Conservation (phyloP, 1,140 invertebrate genomes). For the Steinernema khuongi region DNA sequence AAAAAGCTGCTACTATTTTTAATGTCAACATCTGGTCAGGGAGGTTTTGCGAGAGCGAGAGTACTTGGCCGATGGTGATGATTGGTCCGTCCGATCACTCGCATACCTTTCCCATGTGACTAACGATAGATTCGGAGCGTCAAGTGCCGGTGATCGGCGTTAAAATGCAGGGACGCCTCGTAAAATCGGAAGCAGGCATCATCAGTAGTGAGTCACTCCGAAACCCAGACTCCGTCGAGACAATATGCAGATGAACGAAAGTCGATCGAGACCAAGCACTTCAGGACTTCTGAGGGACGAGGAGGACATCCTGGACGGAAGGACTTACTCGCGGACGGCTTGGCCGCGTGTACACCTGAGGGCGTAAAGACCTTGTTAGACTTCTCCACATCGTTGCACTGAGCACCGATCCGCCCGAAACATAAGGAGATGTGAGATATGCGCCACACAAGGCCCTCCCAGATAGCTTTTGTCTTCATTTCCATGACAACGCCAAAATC, state of each 20-base stretch:
- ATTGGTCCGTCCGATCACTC: neutral
- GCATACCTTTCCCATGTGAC: neutral
- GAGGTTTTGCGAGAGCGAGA: too few relatives aligned
- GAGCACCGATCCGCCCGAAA: slow-evolving; percentile 1
- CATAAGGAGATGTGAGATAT: neutral
- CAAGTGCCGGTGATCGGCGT: neutral
- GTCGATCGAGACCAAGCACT: too few relatives aligned
- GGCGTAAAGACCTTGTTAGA: neutral
- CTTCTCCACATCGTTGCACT: neutral
- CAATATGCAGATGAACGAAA: too few relatives aligned
- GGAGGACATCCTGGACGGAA: too few relatives aligned
- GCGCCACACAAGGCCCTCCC: neutral
- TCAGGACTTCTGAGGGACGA: too few relatives aligned
- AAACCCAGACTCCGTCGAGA: too few relatives aligned
- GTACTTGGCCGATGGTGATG: too few relatives aligned
- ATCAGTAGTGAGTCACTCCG: too few relatives aligned
- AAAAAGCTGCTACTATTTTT: neutral
- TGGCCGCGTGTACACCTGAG: neutral
- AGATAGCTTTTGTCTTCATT: slow-evolving; percentile 15
- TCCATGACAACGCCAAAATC: slow-evolving; percentile 12
- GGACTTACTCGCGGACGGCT: too few relatives aligned
- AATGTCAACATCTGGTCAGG: too few relatives aligned
- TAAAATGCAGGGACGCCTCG: neutral
- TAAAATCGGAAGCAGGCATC: too few relatives aligned
- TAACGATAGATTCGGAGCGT: neutral